Evolutionary conservation across 2,888 invertebrate species (phyloP).

Genomic region (Desoria tigrina): DNA sequence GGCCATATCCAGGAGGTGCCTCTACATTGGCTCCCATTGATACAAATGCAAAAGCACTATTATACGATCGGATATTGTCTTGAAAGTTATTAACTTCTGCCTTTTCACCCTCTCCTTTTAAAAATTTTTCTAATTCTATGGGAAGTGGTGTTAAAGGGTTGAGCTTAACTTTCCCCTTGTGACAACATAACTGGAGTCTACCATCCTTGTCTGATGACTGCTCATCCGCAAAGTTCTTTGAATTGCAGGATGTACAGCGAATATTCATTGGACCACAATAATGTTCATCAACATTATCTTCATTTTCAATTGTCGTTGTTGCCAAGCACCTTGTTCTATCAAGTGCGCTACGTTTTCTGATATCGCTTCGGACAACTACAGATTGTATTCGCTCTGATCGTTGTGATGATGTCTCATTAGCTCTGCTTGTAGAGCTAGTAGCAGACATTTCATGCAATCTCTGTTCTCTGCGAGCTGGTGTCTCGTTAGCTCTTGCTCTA

Average conservation of each 20-base stretch:
- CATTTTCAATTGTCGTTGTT: no score
- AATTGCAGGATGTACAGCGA: slow-evolving; percentile 15
- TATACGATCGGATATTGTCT: slow-evolving; percentile 35
- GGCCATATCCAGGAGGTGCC: slow-evolving; percentile 24
- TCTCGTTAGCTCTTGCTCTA: no score
- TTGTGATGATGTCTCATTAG: no score
- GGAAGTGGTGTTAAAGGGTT: background rate
- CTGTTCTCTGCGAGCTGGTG: no score
- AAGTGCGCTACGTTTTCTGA: no score
- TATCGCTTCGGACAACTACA: no score
- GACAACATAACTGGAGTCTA: slow-evolving; percentile 31
- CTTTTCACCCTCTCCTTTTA: slow-evolving; percentile 16
- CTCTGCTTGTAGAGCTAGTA: no score
- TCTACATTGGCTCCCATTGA: slow-evolving; percentile 42
- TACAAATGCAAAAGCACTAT: slow-evolving; percentile 45
- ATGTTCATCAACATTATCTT: background rate
- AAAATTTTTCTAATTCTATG: slow-evolving; percentile 4
- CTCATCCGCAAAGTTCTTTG: slow-evolving; percentile 29
- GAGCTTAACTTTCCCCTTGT: slow-evolving; percentile 35
- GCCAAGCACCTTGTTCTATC: no score
- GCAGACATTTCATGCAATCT: no score
- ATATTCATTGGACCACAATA: background rate
- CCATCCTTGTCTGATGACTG: background rate
- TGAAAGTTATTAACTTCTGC: slow-evolving; percentile 9
- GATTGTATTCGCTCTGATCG: no score